Conservation (phyloP, 2,113 vertebrate genomes). For the Casuarius casuarius region DNA sequence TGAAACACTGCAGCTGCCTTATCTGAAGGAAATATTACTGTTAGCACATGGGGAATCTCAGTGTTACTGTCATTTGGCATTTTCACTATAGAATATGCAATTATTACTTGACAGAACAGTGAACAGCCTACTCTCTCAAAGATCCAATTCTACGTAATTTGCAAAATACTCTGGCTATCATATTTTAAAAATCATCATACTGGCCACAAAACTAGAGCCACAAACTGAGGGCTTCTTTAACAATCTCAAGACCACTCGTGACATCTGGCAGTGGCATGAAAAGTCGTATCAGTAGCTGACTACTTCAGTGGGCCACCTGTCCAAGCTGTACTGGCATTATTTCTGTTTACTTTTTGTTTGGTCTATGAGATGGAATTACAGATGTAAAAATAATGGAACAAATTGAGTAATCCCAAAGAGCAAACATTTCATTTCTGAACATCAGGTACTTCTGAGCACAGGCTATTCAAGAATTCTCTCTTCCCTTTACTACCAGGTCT, state of each 20-base stretch:
- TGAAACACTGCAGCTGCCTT: constrained; percentile 38
- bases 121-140: not conserved
- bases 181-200: not conserved
- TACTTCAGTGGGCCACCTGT: not conserved
- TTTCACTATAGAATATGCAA: not conserved
- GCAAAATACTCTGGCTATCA: not conserved
- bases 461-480: not conserved
- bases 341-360: not conserved
- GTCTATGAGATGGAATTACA: not conserved
- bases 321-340: not conserved
- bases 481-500: not conserved
- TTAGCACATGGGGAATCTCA: not conserved
- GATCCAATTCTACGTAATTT: not conserved
- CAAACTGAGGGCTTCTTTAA: not conserved
- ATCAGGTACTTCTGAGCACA: not conserved
- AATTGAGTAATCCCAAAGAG: not conserved
- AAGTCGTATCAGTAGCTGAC: not conserved
- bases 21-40: constrained; percentile 32
- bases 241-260: not conserved
- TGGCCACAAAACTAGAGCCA: not conserved
- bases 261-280: not conserved
- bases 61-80: not conserved
- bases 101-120: not conserved
- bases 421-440: not conserved
- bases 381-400: not conserved